These are phyloP conservation scores for Schizopygopsis malacanthus DNA, from an alignment of 2,797 vertebrate species.

Conservation along the genomic window DNA sequence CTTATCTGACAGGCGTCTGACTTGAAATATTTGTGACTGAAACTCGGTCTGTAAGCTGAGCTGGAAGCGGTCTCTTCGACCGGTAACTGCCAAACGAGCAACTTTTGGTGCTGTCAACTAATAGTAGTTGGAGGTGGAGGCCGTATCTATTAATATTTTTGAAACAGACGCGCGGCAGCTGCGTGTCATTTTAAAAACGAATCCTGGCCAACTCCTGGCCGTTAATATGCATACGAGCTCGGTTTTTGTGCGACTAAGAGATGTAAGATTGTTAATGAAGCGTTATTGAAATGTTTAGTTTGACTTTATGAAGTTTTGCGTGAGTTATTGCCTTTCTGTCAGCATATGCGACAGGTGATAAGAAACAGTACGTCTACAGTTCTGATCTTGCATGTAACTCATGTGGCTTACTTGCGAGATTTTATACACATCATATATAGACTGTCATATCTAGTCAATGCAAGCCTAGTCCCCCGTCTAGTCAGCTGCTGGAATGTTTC, in stretches of 20 bases:
- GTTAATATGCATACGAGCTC: constrained; percentile 3
- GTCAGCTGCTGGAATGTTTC: constrained; percentile 37
- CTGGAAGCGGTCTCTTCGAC: constrained; percentile 18
- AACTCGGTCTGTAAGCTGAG: constrained; percentile 45
- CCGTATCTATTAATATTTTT: constrained; percentile 52
- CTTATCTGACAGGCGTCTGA: constrained; percentile 22
- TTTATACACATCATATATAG: not conserved
- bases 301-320: constrained; percentile 1
- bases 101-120: constrained; percentile 47
- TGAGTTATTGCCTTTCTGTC: not conserved
- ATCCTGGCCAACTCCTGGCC: constrained; percentile 24
- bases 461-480: not conserved
- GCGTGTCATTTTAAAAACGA: constrained; percentile 33
- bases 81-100: constrained; percentile 41
- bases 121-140: constrained; percentile 47
- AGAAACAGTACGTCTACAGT: not conserved
- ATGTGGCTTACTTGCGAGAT: not conserved
- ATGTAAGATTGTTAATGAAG: not conserved
- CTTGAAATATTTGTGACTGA: constrained; percentile 37
- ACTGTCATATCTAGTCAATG: not conserved
- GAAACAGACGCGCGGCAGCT: constrained; percentile 48
- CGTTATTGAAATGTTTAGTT: not conserved
- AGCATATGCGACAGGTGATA: not conserved
- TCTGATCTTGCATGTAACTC: not conserved
- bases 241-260: not conserved